These are phyloP conservation scores for Argyra leucocephala DNA, from an alignment of 2,888 invertebrate genomes.

Conservation along the genomic window DNA sequence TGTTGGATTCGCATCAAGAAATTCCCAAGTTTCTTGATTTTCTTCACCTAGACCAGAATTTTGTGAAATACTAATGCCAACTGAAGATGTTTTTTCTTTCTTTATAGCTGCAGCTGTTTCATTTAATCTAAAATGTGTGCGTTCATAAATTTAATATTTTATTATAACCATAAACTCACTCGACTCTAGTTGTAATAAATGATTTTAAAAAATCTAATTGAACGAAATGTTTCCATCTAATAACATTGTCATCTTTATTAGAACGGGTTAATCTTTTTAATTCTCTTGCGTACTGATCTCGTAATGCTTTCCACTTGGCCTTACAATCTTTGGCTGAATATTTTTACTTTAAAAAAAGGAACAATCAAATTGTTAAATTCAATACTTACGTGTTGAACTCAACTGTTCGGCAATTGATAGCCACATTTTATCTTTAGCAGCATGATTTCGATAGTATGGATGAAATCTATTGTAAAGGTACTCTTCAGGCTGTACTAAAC, in stretches of 20 bases:
- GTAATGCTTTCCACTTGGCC: slow-evolving; percentile 39
- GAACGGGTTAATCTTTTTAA: slow-evolving; percentile 35
- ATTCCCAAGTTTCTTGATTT: slow-evolving; percentile 12
- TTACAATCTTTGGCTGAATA: slow-evolving; percentile 30
- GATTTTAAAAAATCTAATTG: slow-evolving; percentile 37
- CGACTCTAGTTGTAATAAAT: slow-evolving; percentile 33
- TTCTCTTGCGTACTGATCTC: slow-evolving; percentile 40
- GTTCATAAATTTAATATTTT: neutral
- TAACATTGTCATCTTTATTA: slow-evolving; percentile 28
- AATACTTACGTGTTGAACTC: slow-evolving; percentile 34
- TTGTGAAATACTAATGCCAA: slow-evolving; percentile 27
- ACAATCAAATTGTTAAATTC: neutral
- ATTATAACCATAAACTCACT: neutral
- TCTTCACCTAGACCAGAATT: slow-evolving; percentile 26
- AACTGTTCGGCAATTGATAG: slow-evolving; percentile 32
- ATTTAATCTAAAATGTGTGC: neutral
- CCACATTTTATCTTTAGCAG: slow-evolving; percentile 36
- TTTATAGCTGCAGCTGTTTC: slow-evolving; percentile 4
- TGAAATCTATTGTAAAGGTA: slow-evolving; percentile 38
- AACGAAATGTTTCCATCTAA: slow-evolving; percentile 39
- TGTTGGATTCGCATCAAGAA: neutral
- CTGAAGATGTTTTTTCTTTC: slow-evolving; percentile 21
- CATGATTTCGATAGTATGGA: slow-evolving; percentile 33
- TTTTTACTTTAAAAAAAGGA: neutral
- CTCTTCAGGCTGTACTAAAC: slow-evolving; percentile 34